Base-by-base conservation (phyloP, 2,113 vertebrate genomes). In the Amia ocellicauda region DNA sequence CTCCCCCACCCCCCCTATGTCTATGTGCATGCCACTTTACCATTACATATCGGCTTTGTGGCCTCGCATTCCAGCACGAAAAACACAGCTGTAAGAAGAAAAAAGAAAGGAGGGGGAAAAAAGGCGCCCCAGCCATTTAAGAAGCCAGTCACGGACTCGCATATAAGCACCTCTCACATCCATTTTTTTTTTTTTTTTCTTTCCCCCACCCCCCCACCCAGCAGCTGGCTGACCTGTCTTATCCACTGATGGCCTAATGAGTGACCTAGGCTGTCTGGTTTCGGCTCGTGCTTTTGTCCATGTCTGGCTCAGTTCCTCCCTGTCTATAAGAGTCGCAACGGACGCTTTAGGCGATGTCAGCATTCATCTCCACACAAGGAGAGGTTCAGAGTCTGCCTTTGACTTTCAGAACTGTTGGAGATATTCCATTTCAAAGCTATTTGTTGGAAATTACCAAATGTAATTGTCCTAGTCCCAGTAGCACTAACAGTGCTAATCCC, bases 271-370 rank as follows among this genome's bases (percentile, higher is more conserved):
- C 91, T 85, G 93, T 94, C 94, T 95, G 92, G 92, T 83, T 84
- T 81, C 79, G 88, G 88, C 85, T 86, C 85, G 76, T 70, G 88
- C 90, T 92, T 94, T 98, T 98, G 93, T 96, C 91, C 90, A 59
- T 91, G 92, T 96, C 94, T 98, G 93, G 91, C 86, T 90, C 81
- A 88, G 92, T 94, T 93, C 92, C 90, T 93, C 84, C 81, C 77
- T 77, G 75, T 83, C 82, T 86, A 75, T 55, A 67, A 74, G 66
- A 72, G 69, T 72, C 73, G 66, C 77, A 83, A 78, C 80, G 77
- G 80, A 69, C 72, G 81, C 86, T 79, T 74, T 78, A 74, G 85
- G 88, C 87, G 43, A 80, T 76, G 73, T 64, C 75, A 66, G 79
- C 85, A 78, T 91, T 92, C 82, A 78, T 78, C 82, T 82, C 85